These are phyloP conservation scores for Pseudomyrmex concolor DNA, from an alignment of 1,140 invertebrate species.

Conservation along the genomic window DNA sequence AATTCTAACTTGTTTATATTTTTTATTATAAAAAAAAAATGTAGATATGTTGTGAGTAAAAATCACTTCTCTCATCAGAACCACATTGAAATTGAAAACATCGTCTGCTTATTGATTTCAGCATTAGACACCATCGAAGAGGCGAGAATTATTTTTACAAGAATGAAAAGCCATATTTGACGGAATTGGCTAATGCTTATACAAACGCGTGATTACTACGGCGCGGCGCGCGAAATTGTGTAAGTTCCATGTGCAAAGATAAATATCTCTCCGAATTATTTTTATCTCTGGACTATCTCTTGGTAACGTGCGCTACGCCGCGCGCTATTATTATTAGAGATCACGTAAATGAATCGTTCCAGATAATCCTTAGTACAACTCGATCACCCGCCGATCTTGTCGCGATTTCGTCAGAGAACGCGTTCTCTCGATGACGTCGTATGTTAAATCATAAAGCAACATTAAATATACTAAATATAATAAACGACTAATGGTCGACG, in stretches of 20 bases:
- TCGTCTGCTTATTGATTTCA: background rate
- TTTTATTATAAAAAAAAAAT: background rate
- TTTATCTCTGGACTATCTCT: constrained; percentile 52
- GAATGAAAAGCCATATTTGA: constrained; percentile 31
- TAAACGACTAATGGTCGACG: background rate
- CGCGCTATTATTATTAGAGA: constrained; percentile 38
- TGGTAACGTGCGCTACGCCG: constrained; percentile 39
- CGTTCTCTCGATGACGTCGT: constrained; percentile 43
- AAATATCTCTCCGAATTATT: constrained; percentile 42
- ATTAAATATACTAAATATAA: too few relatives aligned
- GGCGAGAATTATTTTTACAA: constrained; percentile 6
- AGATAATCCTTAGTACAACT: constrained; percentile 31
- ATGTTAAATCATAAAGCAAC: constrained; percentile 34
- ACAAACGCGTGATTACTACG: constrained; percentile 16
- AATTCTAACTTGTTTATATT: background rate
- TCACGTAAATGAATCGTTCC: constrained; percentile 45
- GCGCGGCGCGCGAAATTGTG: constrained; percentile 47
- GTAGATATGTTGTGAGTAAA: background rate
- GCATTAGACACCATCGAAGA: background rate
- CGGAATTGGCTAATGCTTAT: constrained; percentile 36
- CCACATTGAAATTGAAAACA: background rate
- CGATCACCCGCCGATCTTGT: background rate
- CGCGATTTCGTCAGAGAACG: constrained; percentile 3
- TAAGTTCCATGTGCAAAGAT: constrained; percentile 45
- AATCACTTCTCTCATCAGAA: background rate